Conservation (phyloP, 2,113 vertebrate species). For the Monarcha castaneiventris region DNA sequence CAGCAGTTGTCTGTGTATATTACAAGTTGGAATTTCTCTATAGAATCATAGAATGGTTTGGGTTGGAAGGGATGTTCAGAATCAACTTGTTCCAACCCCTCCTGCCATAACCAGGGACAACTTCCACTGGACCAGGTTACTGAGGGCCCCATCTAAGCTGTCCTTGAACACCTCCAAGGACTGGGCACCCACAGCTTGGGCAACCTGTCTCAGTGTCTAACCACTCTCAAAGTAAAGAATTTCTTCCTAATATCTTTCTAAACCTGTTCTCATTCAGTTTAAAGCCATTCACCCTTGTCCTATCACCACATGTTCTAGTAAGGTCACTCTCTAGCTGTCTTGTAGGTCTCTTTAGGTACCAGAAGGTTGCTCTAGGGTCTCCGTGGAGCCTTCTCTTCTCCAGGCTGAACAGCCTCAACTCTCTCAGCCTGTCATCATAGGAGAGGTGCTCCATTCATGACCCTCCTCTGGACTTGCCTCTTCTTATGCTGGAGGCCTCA, state of each 20-base stretch:
- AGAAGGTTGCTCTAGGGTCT: background rate
- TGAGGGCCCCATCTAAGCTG: background rate
- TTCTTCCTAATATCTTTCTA: background rate
- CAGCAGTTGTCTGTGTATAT: background rate
- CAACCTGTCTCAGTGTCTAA: fast-evolving
- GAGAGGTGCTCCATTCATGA: background rate
- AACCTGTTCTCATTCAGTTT: background rate
- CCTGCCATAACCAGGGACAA: background rate
- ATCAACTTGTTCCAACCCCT: background rate
- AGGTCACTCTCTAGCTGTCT: background rate
- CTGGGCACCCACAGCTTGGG: background rate
- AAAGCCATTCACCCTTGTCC: background rate
- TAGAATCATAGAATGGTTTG: background rate
- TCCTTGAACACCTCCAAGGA: background rate
- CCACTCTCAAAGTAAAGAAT: background rate
- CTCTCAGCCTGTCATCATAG: background rate
- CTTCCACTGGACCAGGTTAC: background rate
- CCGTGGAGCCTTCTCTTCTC: background rate
- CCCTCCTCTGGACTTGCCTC: background rate
- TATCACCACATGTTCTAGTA: background rate
- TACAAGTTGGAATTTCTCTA: background rate
- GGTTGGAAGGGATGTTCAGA: background rate
- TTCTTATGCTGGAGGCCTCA: background rate
- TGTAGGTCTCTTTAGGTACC: background rate
- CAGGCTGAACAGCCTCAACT: background rate